Base-by-base conservation (phyloP, 2,113 vertebrate genomes). In the Austrofundulus limnaeus region DNA sequence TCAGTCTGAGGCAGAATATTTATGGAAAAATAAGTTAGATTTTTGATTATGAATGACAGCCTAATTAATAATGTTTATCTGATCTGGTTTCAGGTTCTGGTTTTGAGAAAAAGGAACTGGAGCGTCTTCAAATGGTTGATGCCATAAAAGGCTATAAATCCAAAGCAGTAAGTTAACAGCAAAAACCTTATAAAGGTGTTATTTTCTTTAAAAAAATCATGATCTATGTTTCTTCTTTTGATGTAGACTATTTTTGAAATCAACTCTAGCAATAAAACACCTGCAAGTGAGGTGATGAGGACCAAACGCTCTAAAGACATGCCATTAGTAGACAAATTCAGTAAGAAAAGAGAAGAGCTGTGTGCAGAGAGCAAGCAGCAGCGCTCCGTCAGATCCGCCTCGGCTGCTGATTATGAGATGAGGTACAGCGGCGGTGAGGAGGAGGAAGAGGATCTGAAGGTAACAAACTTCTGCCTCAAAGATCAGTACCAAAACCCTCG, bases 221-320 rank as follows among this genome's bases (percentile, higher is more conserved):
- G n/a, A 5, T 34, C 2, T 38, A 5, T 15, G 5, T 10, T 1
- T 28, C 59, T 16, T 12, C 5, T 69, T 24, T 43, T 23, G 62
- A 24, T 37, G 0, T 72, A 98, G 96, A 98, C 97, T 1, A 98
- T 99, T 81, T 99, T 99, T 11, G 97, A 99, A 90, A 96, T 99
- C 90, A 97, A 95, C 0, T 90, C 96, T n/a, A 95, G 80, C 0
- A 94, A 89, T 65, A 95, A 94, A 52, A 95, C 94, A 0, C 24
- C 25, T 0, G 94, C 95, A 73, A 90, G 95, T 24, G 91, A 91
- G 13, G 87, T 98, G 71, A 99, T 99, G 96, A 88, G 94, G 0
- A 87, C 92, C 0, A 98, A 97, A 80, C 92, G 96, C 7, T 90
- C 84, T 43, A 94, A 82, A 0, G 94, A 98, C 89, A 39, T 0